Evolutionary conservation across 2,888 invertebrate species (phyloP), one percentile per base, ranked within the genome.

Genomic region (Orgyia antiqua): DNA sequence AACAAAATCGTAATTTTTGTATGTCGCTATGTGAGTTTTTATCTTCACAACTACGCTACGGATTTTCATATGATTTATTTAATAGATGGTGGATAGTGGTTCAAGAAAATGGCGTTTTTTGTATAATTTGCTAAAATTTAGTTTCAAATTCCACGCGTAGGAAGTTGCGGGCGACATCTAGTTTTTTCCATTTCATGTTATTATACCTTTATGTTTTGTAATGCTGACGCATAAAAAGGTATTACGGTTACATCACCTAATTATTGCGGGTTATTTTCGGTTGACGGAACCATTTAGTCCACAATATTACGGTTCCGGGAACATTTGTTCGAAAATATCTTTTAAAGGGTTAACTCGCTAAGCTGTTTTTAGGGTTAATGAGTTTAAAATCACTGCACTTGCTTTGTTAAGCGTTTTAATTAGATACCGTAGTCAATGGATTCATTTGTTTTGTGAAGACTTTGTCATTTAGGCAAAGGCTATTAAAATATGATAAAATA

Each of bases 281-380:
- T 51, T 32, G 50, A 45, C 37, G 33, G 36, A 44, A 48, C 47
- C 46, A 36, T 49, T 55, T 60, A 55, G 39, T 50, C 41, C 45
- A 52, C 57, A 51, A 53, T 53, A 59, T 53, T 48, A 47, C 42
- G 52, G 50, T 42, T 31, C 48, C 50, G 41, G 24, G 52, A 49
- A 51, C 36, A 36, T 55, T 42, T 44, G 50, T 55, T 51, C 39
- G 29, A 36, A 47, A 60, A 54, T 57, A 55, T 52, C 38, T 52
- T 58, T 51, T 39, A 48, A 50, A 45, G 48, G 51, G 51, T 45
- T 53, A 51, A 54, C 60, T 60, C 57, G 53, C 51, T 60, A 57
- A 59, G 70, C 67, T 56, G 47, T 62, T 70, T 66, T 67, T 34
- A 48, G 51, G 60, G 58, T 51, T 59, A 70, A 69, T 62, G 64